Conservation (phyloP, 92 coral and sea anemone species). For the Montipora capitata region DNA sequence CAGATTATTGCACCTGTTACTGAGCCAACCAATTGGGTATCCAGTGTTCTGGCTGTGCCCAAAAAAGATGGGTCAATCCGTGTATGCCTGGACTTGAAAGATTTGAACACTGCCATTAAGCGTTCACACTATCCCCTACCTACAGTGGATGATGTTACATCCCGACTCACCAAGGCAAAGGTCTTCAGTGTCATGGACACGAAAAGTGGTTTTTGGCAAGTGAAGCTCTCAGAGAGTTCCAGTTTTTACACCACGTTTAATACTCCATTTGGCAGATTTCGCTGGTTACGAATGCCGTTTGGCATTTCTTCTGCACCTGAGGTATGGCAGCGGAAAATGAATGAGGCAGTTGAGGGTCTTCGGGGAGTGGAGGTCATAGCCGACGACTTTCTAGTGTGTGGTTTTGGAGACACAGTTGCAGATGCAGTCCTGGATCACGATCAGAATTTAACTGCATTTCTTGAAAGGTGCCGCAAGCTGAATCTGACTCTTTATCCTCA, state of each 20-base stretch:
- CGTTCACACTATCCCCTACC: slow-evolving; percentile 44
- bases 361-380: slow-evolving; percentile 33
- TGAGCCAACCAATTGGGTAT: slow-evolving; percentile 41
- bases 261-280: slow-evolving; percentile 51
- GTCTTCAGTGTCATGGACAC: slow-evolving; percentile 46
- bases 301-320: slow-evolving; percentile 53
- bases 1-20: slow-evolving; percentile 30
- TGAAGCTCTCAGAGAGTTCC: slow-evolving; percentile 28
- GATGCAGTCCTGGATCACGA: slow-evolving; percentile 47
- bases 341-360: slow-evolving; percentile 50
- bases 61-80: slow-evolving; percentile 29
- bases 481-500: slow-evolving; percentile 50
- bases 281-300: slow-evolving; percentile 56
- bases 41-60: slow-evolving; percentile 32
- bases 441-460: slow-evolving; percentile 50
- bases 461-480: slow-evolving; percentile 36
- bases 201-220: slow-evolving; percentile 51
- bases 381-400: slow-evolving; percentile 49
- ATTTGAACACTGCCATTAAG: slow-evolving; percentile 40
- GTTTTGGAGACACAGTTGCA: slow-evolving; percentile 45
- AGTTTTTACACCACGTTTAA: slow-evolving; percentile 33
- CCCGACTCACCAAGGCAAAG: slow-evolving; percentile 48
- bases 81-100: slow-evolving; percentile 44
- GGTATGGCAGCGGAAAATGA: slow-evolving; percentile 54
- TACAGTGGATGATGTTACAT: slow-evolving; percentile 43